phyloP scores from a whole-genome alignment of 2,888 invertebrate genomes.

The Spodoptera littoralis region DNA sequence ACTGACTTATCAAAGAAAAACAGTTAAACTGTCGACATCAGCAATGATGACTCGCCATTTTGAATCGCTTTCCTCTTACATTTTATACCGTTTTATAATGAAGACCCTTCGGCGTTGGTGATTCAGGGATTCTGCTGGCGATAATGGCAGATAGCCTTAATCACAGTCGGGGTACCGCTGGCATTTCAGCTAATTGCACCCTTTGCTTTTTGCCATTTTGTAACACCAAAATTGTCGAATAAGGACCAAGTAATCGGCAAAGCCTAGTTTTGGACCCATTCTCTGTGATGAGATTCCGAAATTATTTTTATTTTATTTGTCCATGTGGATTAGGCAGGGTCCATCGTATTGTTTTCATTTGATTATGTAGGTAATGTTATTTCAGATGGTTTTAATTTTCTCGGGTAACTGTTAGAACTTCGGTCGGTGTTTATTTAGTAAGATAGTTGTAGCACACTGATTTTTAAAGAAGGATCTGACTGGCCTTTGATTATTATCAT shows the following conservation, averaged over 20 bases:
- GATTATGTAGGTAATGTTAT: background rate
- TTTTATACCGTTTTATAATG: slow-evolving; percentile 41
- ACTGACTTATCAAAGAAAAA: too few relatives aligned
- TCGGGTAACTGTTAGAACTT: background rate
- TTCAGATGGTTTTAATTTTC: slow-evolving; percentile 5
- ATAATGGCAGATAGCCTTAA: slow-evolving; percentile 58
- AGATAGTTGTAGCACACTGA: background rate
- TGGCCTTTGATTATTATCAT: too few relatives aligned
- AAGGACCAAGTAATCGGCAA: slow-evolving; percentile 47
- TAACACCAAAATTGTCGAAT: slow-evolving; percentile 36
- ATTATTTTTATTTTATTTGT: slow-evolving; percentile 10
- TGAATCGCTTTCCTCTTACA: slow-evolving; percentile 1
- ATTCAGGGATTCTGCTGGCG: slow-evolving; percentile 59
- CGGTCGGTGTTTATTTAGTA: too few relatives aligned
- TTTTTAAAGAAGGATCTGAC: too few relatives aligned
- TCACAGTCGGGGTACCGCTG: slow-evolving; percentile 37
- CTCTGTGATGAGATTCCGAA: slow-evolving; percentile 18
- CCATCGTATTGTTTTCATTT: background rate
- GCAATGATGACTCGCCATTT: background rate
- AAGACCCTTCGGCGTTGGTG: slow-evolving; percentile 55
- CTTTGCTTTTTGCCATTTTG: slow-evolving; percentile 49
- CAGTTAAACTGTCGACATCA: too few relatives aligned
- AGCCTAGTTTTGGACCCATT: slow-evolving; percentile 25
- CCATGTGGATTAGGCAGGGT: background rate
- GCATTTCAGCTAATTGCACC: slow-evolving; percentile 45